Base-by-base conservation (phyloP, 2,888 invertebrate genomes). In the Sarcophaga carnaria region DNA sequence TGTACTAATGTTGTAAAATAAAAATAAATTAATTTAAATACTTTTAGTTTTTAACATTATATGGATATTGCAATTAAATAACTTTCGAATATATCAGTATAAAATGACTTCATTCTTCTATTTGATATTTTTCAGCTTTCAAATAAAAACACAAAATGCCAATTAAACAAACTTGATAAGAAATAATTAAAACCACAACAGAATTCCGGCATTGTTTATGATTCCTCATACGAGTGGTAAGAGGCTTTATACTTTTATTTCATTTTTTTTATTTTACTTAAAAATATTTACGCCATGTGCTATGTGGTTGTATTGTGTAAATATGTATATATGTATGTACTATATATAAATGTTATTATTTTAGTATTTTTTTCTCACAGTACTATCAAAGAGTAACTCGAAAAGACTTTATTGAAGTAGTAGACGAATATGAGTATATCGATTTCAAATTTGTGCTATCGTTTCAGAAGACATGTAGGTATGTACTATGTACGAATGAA, bases 31-130 rank as follows among this genome's bases (percentile, higher is more conserved):
- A 37, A 37, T 37, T 37, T 37, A 37, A 10, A 37, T 8, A 37
- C 10, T 37, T 37, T 37, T 37, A 37, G 10, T 37, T 37, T 37
- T 37, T 37, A 37, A 37, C 37, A 8, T 8, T 37, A 37, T 37
- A 37, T 37, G 37, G 37, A 37, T 37, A 37, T 37, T 77, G 47
- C 37, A 77, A 17, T 83, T 67, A 17, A 72, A 25, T n/a, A 67
- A 62, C 27, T 70, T 20, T 62, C 64, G 67, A 64, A 70, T 37
- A 37, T 25, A 54, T 79, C 49, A 86, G 79, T 82, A 54, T 72
- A 72, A 79, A 83, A 59, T 86, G 86, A 83, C 77, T 86, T 86
- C 83, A 86, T 86, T 74, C 45, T 25, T 79, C 49, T 60, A 27
- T 63, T 74, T 62, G 62, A 37, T 37, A 10, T 37, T 37, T 63